These are phyloP conservation scores for Seriola dumerili DNA, from an alignment of 2,113 vertebrate genomes.

Conservation along the genomic window DNA sequence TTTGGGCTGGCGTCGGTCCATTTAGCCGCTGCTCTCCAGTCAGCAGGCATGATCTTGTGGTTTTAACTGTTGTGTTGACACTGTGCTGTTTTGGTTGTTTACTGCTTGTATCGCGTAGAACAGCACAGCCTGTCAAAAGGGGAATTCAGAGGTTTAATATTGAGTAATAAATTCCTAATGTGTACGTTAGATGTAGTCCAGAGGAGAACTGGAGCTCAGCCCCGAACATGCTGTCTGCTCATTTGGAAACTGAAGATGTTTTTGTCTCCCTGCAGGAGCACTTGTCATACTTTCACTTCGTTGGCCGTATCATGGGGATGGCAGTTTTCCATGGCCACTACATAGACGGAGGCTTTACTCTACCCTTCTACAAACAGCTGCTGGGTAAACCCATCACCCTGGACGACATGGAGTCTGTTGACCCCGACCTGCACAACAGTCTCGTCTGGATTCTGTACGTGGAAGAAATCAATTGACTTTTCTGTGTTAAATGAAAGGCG, in stretches of 20 bases:
- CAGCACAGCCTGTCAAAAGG: background rate
- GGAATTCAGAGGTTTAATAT: background rate
- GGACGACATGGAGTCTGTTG: conserved; percentile 98
- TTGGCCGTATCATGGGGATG: conserved; percentile 99
- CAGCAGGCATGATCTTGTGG: background rate
- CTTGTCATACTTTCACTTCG: conserved; percentile 98
- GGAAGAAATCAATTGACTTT: conserved; percentile 1
- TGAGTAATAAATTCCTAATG: conserved; percentile 7
- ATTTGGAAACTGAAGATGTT: conserved; percentile 37
- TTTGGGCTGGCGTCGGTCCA: conserved; percentile 14
- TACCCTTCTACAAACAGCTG: conserved; percentile 98
- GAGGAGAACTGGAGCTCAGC: no score
- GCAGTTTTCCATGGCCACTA: conserved; percentile 99
- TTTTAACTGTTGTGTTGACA: conserved; percentile 1
- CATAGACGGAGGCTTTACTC: conserved; percentile 96
- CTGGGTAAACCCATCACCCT: conserved; percentile 98
- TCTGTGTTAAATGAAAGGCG: background rate
- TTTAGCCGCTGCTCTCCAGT: background rate
- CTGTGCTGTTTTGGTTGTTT: conserved; percentile 10
- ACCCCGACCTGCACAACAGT: conserved; percentile 99
- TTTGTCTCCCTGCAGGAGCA: conserved; percentile 88
- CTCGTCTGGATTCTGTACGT: conserved; percentile 99
- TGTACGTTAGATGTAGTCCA: background rate
- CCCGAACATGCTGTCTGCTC: conserved; percentile 1
- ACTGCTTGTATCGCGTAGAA: background rate